Conservation (phyloP, 2,113 vertebrate species). For the Hirundichthys speculiger region DNA sequence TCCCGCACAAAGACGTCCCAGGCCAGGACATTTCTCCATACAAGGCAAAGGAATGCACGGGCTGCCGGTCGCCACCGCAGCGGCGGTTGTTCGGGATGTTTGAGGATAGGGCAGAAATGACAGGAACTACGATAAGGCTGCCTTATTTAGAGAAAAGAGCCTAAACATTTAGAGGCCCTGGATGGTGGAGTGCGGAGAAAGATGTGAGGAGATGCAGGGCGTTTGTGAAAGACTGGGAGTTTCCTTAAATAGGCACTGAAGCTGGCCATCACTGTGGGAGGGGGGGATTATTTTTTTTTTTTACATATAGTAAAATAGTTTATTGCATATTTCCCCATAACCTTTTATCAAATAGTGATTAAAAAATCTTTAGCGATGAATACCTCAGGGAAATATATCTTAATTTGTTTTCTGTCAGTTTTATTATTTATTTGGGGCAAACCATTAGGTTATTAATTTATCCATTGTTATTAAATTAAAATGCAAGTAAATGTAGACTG, state of each 20-base stretch:
- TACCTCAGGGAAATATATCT: too few relatives aligned
- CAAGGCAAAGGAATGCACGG: conserved; percentile 89
- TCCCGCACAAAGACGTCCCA: conserved; percentile 71
- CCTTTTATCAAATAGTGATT: too few relatives aligned
- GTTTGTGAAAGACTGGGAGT: conserved; percentile 25
- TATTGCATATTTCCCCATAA: too few relatives aligned
- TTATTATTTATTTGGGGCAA: too few relatives aligned
- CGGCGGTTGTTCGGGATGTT: conserved; percentile 74
- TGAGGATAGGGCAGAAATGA: conserved; percentile 76
- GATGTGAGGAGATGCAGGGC: conserved; percentile 59
- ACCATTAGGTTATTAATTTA: too few relatives aligned
- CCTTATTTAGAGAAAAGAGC: conserved; percentile 84
- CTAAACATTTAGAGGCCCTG: conserved; percentile 57
- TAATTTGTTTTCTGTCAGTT: too few relatives aligned
- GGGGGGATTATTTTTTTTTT: too few relatives aligned
- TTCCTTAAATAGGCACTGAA: conserved; percentile 78
- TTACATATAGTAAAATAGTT: too few relatives aligned
- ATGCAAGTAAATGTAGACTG: too few relatives aligned
- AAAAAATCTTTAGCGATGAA: too few relatives aligned
- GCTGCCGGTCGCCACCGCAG: conserved; percentile 66
- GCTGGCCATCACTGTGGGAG: conserved; percentile 29
- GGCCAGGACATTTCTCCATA: conserved; percentile 85
- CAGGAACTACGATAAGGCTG: conserved; percentile 82
- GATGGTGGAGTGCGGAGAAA: conserved; percentile 31
- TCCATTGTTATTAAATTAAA: too few relatives aligned